A percentile compares a stretch with the other conserved stretches of the same genome.
These are phyloP conservation scores for Maconellicoccus hirsutus DNA, from an alignment of 1,140 invertebrate genomes.

Conservation along the genomic window DNA sequence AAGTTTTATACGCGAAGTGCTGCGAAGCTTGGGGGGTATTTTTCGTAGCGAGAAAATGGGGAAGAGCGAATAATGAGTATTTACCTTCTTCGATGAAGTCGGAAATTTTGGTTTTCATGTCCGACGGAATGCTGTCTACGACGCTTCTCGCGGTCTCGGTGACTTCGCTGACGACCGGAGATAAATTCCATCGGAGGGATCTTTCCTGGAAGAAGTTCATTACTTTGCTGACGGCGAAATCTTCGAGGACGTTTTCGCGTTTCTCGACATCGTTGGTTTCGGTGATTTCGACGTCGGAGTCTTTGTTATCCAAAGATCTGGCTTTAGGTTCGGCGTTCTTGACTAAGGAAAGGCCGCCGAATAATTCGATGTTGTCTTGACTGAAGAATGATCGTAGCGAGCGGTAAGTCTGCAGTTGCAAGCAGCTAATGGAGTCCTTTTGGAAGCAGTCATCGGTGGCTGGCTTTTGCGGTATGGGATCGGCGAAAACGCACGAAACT, in stretches of 20 bases:
- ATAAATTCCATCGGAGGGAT: conserved; percentile 43
- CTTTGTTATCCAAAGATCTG: conserved; percentile 25
- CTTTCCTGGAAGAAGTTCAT: conserved; percentile 46
- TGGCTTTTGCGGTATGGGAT: conserved; percentile 28
- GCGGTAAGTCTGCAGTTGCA: conserved; percentile 48
- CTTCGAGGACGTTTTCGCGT: conserved; percentile 46
- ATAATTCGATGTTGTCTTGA: conserved; percentile 43
- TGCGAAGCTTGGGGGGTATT: too few relatives aligned
- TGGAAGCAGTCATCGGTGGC: conserved; percentile 43
- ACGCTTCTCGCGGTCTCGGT: conserved; percentile 41
- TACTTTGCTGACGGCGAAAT: conserved; percentile 43
- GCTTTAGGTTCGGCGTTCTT: conserved; percentile 34
- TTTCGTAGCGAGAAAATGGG: too few relatives aligned
- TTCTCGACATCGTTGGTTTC: conserved; percentile 40
- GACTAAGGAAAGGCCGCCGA: conserved; percentile 44
- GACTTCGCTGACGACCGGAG: conserved; percentile 37
- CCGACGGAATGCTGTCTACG: conserved; percentile 36
- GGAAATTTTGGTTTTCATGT: conserved; percentile 41
- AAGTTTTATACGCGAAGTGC: too few relatives aligned
- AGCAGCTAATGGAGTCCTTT: conserved; percentile 52
- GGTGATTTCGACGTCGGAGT: conserved; percentile 28
- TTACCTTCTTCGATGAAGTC: conserved; percentile 47
- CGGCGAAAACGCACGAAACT: conserved; percentile 31
- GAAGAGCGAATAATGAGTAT: not conserved
- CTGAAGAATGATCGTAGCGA: conserved; percentile 48